Evolutionary conservation across 2,797 vertebrate genomes (phyloP).

Genomic region (Aselliscus stoliczkanus): DNA sequence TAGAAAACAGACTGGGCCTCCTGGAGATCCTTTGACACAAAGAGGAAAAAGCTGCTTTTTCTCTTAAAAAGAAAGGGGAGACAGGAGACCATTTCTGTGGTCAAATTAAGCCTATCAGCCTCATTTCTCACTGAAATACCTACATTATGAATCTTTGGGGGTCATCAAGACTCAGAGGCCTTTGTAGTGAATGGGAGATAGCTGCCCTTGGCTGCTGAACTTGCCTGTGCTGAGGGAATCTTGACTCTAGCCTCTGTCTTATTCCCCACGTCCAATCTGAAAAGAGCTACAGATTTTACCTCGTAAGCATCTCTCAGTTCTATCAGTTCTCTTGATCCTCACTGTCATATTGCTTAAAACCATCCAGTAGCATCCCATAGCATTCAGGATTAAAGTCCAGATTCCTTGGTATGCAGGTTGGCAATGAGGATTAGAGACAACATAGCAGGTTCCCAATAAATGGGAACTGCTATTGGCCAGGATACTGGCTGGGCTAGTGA

Average conservation of each 20-base stretch:
- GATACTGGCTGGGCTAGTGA: background rate
- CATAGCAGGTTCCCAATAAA: background rate
- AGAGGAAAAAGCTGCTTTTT: background rate
- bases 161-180: background rate
- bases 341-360: background rate
- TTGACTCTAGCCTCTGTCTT: background rate
- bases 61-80: background rate
- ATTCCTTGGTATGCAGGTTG: background rate
- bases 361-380: background rate
- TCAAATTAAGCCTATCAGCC: background rate
- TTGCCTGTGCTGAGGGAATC: background rate
- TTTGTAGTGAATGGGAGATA: background rate
- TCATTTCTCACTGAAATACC: background rate
- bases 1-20: background rate
- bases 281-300: background rate
- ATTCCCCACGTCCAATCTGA: background rate
- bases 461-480: background rate
- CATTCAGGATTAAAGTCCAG: background rate
- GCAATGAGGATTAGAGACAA: background rate
- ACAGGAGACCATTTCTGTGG: background rate
- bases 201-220: background rate
- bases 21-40: background rate
- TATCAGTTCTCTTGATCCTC: background rate
- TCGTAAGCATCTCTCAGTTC: background rate
- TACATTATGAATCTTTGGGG: background rate